phyloP scores from a whole-genome alignment of 2,797 vertebrate species.

The Pipistrellus kuhlii region DNA sequence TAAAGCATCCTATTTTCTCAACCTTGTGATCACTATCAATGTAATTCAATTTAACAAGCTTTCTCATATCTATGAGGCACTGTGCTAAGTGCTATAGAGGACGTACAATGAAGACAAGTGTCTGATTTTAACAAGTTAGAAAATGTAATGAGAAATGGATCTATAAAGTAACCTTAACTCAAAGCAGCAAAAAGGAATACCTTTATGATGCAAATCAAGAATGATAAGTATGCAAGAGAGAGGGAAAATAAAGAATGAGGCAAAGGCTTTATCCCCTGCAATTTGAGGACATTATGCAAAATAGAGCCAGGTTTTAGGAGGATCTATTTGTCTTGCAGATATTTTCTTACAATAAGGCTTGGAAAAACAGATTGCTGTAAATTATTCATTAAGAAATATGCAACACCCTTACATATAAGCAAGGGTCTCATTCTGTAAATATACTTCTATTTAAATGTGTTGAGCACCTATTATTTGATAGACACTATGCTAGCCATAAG shows the following conservation, averaged over 20 bases:
- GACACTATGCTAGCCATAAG: neutral
- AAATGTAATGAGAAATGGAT: neutral
- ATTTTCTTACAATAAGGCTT: neutral
- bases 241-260: neutral
- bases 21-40: conserved; percentile 69
- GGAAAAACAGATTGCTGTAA: neutral
- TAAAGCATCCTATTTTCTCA: conserved; percentile 54
- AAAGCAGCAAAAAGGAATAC: neutral
- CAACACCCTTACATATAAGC: neutral
- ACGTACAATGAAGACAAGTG: neutral
- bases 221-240: neutral
- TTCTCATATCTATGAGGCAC: neutral
- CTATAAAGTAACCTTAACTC: neutral
- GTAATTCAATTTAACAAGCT: conserved; percentile 62
- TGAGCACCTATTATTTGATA: neutral
- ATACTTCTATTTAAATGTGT: neutral
- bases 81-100: neutral
- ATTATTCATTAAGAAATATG: neutral
- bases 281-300: neutral
- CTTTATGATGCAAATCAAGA: neutral
- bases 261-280: neutral
- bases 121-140: neutral
- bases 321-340: neutral
- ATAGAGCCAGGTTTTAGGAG: neutral
- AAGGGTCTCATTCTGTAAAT: neutral